Base-by-base conservation (phyloP, 2,113 vertebrate species). In the Cinclus cinclus region DNA sequence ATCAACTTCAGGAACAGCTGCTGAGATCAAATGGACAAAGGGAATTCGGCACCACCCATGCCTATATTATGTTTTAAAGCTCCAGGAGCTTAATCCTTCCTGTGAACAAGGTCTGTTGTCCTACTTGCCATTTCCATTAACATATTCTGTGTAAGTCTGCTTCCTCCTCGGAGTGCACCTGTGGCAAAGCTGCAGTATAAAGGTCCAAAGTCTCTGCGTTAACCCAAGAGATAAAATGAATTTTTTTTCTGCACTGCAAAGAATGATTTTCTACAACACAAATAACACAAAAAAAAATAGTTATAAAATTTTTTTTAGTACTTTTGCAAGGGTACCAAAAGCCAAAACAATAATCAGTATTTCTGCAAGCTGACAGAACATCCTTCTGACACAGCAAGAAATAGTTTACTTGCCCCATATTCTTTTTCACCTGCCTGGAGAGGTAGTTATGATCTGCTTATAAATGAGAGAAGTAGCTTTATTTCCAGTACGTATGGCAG, bases 1-100 rank as follows among this genome's bases (percentile, higher is more conserved):
- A 82, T 56, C 47, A 31, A 79, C 94, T 96, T 95, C 83, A 96
- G 93, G 87, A 97, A 97, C 98, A 98, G 97, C 98, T 98, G 98
- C 92, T 97, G 67, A 94, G 96, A 97, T 97, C 96, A 97, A 97
- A 96, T 89, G 90, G 89, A 97, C 94, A 96, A 96, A 94, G 95
- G 76, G 71, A 96, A 92, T 96, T 79, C 74, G 71, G 92, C 87
- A 87, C 65, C 93, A 83, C 81, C 88, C 95, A 83, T 74, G n/a
- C 82, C 9, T 62, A 55, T 41, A 86, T 94, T 95, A 89, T 90
- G 79, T 90, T 83, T 94, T 97, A 97, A 97, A 98, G 94, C 77
- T 84, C 85, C 82, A 87, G 85, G 52, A 94, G 69, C 60, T 86
- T 96, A 96, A 90, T 92, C 88, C 92, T 96, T 88, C 53, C 73